Evolutionary conservation across 92 coral and sea anemone species (phyloP).

Genomic region (Siderastrea siderea): DNA sequence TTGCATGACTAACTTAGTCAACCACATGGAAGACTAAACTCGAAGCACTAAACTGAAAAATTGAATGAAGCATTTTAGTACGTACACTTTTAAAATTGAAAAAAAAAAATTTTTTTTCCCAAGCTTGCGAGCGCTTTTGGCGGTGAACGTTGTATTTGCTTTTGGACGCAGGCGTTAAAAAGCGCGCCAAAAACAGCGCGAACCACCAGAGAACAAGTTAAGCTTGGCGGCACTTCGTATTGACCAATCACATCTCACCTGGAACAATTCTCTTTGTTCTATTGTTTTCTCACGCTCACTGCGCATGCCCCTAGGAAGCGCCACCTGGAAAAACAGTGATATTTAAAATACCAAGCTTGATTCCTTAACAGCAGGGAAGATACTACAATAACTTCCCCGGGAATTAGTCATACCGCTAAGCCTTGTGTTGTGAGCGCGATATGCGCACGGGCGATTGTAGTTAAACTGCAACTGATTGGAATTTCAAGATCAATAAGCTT

Average conservation of each 20-base stretch:
- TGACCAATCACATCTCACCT: slow-evolving; percentile 49
- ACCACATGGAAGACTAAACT: slow-evolving; percentile 28
- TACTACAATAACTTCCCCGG: slow-evolving; percentile 18
- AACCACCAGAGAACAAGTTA: slow-evolving; percentile 5
- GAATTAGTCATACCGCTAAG: neutral
- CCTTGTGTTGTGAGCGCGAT: neutral
- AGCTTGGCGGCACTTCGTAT: slow-evolving; percentile 15
- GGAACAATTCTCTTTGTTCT: slow-evolving; percentile 60
- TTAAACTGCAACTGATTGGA: neutral
- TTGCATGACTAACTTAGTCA: slow-evolving; percentile 33
- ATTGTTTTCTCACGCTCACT: neutral
- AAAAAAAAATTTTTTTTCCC: no score
- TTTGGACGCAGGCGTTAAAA: neutral
- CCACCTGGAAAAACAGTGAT: slow-evolving; percentile 58
- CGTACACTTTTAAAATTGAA: neutral
- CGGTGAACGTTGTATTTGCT: neutral
- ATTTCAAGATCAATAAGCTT: slow-evolving; percentile 1
- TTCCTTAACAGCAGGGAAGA: slow-evolving; percentile 11
- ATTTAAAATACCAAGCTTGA: slow-evolving; percentile 31
- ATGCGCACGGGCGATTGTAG: neutral
- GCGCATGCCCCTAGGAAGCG: slow-evolving; percentile 36
- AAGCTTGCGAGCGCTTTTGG: neutral
- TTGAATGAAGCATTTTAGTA: slow-evolving; percentile 10
- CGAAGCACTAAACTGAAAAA: slow-evolving; percentile 25
- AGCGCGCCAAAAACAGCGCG: neutral